phyloP scores from a whole-genome alignment of 2,797 vertebrate species.

The Erithacus rubecula region DNA sequence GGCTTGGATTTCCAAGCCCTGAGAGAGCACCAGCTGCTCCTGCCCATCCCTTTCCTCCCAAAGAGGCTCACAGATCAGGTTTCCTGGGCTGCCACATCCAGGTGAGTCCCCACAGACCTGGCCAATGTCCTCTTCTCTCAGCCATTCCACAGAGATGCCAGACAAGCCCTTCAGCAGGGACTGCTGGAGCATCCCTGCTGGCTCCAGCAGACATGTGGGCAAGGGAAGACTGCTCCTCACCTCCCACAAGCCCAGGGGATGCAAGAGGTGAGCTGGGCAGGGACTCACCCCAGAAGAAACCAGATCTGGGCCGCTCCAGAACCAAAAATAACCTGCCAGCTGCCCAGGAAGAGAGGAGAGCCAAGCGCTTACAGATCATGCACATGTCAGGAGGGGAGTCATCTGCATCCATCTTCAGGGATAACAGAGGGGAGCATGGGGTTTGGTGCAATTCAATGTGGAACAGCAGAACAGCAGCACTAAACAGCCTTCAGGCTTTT shows the following conservation, averaged over 20 bases:
- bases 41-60: conserved; percentile 40
- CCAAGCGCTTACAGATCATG: not conserved
- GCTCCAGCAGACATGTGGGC: accelerated
- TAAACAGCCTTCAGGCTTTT: not conserved
- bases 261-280: not conserved
- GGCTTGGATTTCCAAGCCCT: conserved; percentile 46
- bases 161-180: not conserved
- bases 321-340: conserved; percentile 61
- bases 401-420: conserved; percentile 21
- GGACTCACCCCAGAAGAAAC: conserved; percentile 18
- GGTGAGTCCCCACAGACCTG: not conserved
- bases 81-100: not conserved
- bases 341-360: conserved; percentile 37
- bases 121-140: not conserved
- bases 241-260: not conserved
- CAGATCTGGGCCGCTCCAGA: conserved; percentile 28
- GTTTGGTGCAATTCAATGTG: not conserved
- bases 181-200: accelerated
- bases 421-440: not conserved
- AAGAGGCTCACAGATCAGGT: conserved; percentile 21
- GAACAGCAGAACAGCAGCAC: not conserved
- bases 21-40: conserved; percentile 55
- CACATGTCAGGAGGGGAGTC: conserved; percentile 9
- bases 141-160: not conserved
- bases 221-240: not conserved